Evolutionary conservation across 2,888 invertebrate species (phyloP), one percentile per base, ranked within the genome.

Genomic region (Xylota sylvarum): DNA sequence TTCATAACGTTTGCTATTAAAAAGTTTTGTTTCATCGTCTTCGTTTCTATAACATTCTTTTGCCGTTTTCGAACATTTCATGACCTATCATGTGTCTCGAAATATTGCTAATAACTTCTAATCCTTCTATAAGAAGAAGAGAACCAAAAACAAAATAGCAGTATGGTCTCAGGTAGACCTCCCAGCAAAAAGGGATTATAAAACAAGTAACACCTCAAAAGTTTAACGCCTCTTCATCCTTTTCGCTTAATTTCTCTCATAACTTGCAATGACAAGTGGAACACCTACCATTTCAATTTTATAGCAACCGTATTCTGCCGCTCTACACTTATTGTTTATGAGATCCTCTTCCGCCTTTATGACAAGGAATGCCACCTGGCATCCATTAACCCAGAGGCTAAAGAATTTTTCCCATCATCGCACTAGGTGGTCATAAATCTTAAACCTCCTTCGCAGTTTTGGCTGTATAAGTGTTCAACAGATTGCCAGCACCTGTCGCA

Each of bases 241-340:
- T 50, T n/a, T 4, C 1, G 14, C 27, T 55, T 52, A 35, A 52
- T 37, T 40, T 27, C 40, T 27, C 40, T 23, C 40, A 60, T 50
- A 65, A 65, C n/a, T 48, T 35, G 27, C 17, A 17, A 23, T 32
- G 48, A 35, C 35, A 14, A 9, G 14, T 30, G 46, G 7, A 17
- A 19, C 30, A 56, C 43, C 14, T 56, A n/a, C 10, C n/a, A 14
- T 27, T 67, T 37, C 37, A 37, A 35, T 52, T 55, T 55, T 10
- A 40, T 32, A 3, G 58, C 48, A 43, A 40, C 55, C 40, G 23
- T 17, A 5, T 27, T 23, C 5, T 10, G 7, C 17, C 35, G 30
- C 46, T 23, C 55, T 4, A 30, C 27, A 74, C 74, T 64, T 64
- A 55, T 74, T 46, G 43, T 64, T 74, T 74, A 62, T 30, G 74